phyloP scores from a whole-genome alignment of 1,140 invertebrate species.

The Pantala flavescens region DNA sequence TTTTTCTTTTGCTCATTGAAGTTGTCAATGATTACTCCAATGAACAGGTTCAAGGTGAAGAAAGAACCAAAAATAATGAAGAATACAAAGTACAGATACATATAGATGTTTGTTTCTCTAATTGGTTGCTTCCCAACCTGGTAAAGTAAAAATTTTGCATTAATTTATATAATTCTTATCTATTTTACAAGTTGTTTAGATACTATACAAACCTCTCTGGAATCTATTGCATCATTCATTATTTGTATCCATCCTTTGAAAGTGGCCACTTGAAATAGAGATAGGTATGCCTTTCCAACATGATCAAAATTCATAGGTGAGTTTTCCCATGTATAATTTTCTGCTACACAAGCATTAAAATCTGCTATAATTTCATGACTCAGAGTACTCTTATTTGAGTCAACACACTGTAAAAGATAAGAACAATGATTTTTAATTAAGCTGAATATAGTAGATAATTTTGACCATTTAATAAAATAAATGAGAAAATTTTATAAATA shows the following conservation, averaged over 20 bases:
- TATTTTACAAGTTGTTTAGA: neutral
- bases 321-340: conserved; percentile 92
- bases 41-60: conserved; percentile 95
- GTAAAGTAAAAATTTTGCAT: conserved; percentile 28
- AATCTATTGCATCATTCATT: conserved; percentile 97
- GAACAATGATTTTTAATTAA: neutral
- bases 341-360: conserved; percentile 65
- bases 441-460: neutral
- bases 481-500: neutral
- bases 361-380: conserved; percentile 81
- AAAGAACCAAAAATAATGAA: conserved; percentile 97
- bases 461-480: neutral
- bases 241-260: conserved; percentile 93
- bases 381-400: conserved; percentile 65
- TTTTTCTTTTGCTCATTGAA: conserved; percentile 99
- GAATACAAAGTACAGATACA: conserved; percentile 97
- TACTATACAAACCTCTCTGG: conserved; percentile 58
- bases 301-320: conserved; percentile 98
- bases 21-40: conserved; percentile 97
- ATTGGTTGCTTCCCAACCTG: conserved; percentile 83
- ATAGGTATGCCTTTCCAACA: conserved; percentile 92
- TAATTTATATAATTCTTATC: conserved; percentile 8
- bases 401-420: conserved; percentile 62
- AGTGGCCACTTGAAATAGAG: conserved; percentile 96
- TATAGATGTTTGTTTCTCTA: conserved; percentile 88